Evolutionary conservation across 2,888 invertebrate species (phyloP), one percentile per base, ranked within the genome.

Genomic region (Orthosia gracilis): DNA sequence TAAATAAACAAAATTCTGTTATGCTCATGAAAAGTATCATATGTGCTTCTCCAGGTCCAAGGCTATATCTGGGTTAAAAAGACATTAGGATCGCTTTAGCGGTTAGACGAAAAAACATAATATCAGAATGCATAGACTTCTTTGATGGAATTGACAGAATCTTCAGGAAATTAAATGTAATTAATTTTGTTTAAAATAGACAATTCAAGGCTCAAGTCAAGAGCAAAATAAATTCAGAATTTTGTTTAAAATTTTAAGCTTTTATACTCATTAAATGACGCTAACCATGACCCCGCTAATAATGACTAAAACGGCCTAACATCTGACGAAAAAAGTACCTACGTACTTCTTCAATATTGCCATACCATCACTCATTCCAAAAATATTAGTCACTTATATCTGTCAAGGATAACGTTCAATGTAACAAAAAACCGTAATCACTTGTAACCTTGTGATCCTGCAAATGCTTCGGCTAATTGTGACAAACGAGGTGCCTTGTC

Each of bases 401-500:
- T 61, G 83, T 78, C 83, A 87, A 85, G 85, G 73, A 58, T 63
- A 75, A 75, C 21, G 52, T 61, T 69, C 70, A 80, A 69, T 75
- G 59, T 62, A 55, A 21, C 57, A 67, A 64, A 76, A 80, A 69
- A 72, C 73, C 63, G 72, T 73, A 77, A 85, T 79, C 65, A 74
- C 47, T 40, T 45, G 58, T 76, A 78, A 85, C 87, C 85, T 78
- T 87, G 78, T 76, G 80, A 75, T 78, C 74, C n/a, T 69, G 58
- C 70, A 76, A 84, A 85, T 82, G 73, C 73, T 70, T 69, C 71
- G 49, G 58, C 84, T 85, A 86, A 87, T 86, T 82, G 78, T 80
- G 86, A 87, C 84, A 87, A 84, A 87, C 74, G 84, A 84, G 76
- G 52, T 80, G 74, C 66, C 76, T 67, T 76, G 74, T 76, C 58